phyloP scores from a whole-genome alignment of 2,797 vertebrate species.

The Molossus molossus region DNA sequence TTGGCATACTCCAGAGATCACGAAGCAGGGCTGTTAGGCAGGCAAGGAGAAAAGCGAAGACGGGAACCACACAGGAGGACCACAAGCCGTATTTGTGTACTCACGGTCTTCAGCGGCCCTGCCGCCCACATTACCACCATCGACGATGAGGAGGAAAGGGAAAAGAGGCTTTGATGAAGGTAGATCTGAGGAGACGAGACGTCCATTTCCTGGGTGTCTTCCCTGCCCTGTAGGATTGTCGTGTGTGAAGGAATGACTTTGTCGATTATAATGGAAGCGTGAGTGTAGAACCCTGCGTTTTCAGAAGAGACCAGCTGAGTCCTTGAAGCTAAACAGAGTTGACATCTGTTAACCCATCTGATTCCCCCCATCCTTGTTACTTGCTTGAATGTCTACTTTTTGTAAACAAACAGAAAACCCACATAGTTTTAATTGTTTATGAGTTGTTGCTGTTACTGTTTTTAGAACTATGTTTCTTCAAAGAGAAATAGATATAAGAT shows the following conservation, averaged over 20 bases:
- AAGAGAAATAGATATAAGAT: not conserved
- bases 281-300: not conserved
- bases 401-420: not conserved
- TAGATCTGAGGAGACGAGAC: not conserved
- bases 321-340: not conserved
- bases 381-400: not conserved
- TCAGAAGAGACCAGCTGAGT: not conserved
- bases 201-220: not conserved
- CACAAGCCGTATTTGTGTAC: no score
- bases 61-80: not conserved
- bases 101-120: not conserved
- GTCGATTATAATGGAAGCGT: rapidly evolving
- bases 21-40: not conserved
- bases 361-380: not conserved
- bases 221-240: no score
- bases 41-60: not conserved
- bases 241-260: not conserved
- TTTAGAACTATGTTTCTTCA: not conserved
- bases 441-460: not conserved
- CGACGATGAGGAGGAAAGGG: not conserved
- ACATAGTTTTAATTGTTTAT: not conserved
- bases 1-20: not conserved
- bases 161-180: not conserved
- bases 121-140: not conserved
- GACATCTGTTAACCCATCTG: not conserved